Evolutionary conservation across 2,888 invertebrate genomes (phyloP).

Genomic region (Oegoconia quadripuncta): DNA sequence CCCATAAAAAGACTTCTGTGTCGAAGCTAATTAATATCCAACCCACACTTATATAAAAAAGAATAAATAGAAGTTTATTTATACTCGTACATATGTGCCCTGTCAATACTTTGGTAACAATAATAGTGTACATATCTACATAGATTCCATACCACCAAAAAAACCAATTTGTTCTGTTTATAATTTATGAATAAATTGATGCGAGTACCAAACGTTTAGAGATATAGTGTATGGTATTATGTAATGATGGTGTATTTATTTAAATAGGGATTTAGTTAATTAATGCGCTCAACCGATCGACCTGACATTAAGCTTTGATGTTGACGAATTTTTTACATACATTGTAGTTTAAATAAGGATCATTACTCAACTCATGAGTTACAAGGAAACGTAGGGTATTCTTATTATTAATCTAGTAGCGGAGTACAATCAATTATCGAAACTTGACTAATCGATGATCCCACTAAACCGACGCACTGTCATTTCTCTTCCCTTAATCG

Average conservation of each 20-base stretch:
- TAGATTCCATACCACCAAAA: too few species aligned
- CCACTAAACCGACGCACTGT: conserved; percentile 71
- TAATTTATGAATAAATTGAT: too few species aligned
- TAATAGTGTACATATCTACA: too few species aligned
- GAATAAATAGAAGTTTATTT: too few species aligned
- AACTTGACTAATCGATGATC: conserved; percentile 70
- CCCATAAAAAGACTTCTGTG: too few species aligned
- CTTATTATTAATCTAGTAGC: conserved; percentile 74
- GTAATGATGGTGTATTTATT: conserved; percentile 7
- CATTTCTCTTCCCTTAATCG: conserved; percentile 77
- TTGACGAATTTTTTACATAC: conserved; percentile 15
- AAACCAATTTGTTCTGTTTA: too few species aligned
- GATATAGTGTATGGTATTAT: background rate
- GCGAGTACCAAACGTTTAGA: background rate
- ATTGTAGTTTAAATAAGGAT: conserved; percentile 23
- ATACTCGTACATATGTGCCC: too few species aligned
- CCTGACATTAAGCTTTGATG: conserved; percentile 16
- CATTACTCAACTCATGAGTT: conserved; percentile 42
- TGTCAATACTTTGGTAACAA: too few species aligned
- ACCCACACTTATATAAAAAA: too few species aligned
- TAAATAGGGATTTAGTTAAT: conserved; percentile 12
- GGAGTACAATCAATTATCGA: conserved; percentile 71
- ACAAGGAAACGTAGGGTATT: conserved; percentile 50
- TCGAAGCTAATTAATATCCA: too few species aligned
- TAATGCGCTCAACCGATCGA: conserved; percentile 8